Evolutionary conservation across 2,888 invertebrate species (phyloP).

Genomic region (Notodonta dromedarius): DNA sequence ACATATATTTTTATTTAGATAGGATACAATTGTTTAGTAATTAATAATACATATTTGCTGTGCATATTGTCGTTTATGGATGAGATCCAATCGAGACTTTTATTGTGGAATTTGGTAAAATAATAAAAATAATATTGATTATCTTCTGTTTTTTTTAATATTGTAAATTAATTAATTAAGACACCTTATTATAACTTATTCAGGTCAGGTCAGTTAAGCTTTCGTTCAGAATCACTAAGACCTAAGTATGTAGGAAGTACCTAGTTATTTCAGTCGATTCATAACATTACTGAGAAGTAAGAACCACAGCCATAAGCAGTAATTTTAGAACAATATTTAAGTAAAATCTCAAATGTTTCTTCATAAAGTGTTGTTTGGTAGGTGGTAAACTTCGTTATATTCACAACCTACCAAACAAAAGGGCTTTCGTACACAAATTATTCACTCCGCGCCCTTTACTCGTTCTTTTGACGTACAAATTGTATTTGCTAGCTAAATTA

Average conservation of each 20-base stretch:
- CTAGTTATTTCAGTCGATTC: no score
- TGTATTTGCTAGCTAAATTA: background rate
- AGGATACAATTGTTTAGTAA: conserved; percentile 44
- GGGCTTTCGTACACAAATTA: background rate
- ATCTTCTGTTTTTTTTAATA: conserved; percentile 44
- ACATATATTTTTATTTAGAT: conserved; percentile 53
- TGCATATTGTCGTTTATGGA: conserved; percentile 81
- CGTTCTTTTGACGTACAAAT: conserved; percentile 2
- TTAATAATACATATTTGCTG: conserved; percentile 62
- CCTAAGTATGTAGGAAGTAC: no score
- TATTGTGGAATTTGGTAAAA: conserved; percentile 80
- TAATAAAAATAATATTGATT: conserved; percentile 58
- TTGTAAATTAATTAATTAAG: no score
- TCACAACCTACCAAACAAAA: background rate
- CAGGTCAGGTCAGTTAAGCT: no score
- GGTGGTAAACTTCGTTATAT: conserved; percentile 1
- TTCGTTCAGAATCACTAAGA: no score
- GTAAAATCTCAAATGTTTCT: background rate
- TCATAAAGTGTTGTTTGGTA: background rate
- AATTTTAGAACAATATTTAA: background rate
- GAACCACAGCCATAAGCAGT: no score
- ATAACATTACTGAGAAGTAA: no score
- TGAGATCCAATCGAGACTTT: conserved; percentile 81
- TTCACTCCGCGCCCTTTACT: background rate
- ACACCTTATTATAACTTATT: no score